These are phyloP conservation scores for Strix uralensis DNA, from an alignment of 2,113 vertebrate genomes.

Conservation along the genomic window DNA sequence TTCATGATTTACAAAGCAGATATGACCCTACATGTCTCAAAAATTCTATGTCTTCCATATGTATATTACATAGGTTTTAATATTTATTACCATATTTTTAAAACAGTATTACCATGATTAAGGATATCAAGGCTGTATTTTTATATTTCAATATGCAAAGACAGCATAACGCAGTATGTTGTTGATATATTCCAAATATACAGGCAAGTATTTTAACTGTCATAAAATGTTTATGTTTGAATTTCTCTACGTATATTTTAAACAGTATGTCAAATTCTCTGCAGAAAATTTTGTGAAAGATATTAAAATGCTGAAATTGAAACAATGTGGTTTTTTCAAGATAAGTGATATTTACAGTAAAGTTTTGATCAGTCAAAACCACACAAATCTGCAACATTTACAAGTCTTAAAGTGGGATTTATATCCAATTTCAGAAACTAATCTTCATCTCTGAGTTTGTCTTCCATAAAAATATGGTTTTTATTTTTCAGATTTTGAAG, in stretches of 20 bases:
- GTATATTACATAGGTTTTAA: neutral
- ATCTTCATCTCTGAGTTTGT: neutral
- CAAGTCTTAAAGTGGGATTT: neutral
- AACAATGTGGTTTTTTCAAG: neutral
- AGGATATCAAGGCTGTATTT: neutral
- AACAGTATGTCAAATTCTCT: neutral
- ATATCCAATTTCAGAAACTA: neutral
- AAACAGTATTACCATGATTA: neutral
- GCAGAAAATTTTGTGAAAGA: neutral
- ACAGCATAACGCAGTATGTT: neutral
- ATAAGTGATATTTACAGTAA: neutral
- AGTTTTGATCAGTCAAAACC: neutral
- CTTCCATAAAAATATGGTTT: neutral
- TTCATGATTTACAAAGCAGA: neutral
- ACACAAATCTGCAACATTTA: neutral
- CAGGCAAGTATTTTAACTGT: neutral
- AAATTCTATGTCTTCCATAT: neutral
- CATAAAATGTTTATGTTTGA: neutral
- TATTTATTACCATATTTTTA: neutral
- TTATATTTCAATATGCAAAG: neutral
- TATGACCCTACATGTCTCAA: neutral
- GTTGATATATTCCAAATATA: neutral
- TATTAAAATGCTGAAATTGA: neutral
- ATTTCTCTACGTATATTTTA: neutral
- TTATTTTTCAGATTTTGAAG: neutral